Percentiles rank a stretch among this genome's conserved stretches.
Evolutionary conservation across 2,797 vertebrate genomes (phyloP).

Genomic region (Lateolabrax maculatus): DNA sequence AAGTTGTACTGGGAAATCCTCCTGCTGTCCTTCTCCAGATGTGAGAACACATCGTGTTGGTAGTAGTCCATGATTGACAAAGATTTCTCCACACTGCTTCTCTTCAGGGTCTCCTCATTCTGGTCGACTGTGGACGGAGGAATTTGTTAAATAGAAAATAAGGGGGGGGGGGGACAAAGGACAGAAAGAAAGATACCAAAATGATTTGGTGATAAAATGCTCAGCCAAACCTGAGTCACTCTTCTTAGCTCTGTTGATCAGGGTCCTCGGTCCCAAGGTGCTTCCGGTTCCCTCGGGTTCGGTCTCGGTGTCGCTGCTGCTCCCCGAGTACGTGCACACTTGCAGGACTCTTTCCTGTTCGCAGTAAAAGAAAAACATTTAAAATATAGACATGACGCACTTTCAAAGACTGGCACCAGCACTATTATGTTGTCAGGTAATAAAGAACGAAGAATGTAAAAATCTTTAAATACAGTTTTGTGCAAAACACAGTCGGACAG

Average conservation of each 20-base stretch:
- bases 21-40: constrained; percentile 82
- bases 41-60: constrained; percentile 84
- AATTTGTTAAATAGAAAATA: neutral
- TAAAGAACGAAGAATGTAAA: neutral
- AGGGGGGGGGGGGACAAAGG: too few species aligned
- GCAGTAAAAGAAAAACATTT: neutral
- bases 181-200: neutral
- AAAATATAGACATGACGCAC: neutral
- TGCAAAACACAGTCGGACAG: neutral
- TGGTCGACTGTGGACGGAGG: constrained; percentile 56
- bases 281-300: constrained; percentile 78
- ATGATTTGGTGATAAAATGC: neutral
- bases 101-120: constrained; percentile 82
- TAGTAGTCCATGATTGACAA: constrained; percentile 89
- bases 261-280: constrained; percentile 76
- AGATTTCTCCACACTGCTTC: constrained; percentile 73
- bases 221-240: constrained; percentile 79
- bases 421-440: neutral
- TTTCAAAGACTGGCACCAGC: neutral
- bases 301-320: constrained; percentile 81
- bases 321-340: constrained; percentile 85
- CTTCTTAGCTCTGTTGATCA: constrained; percentile 78
- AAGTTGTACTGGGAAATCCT: constrained; percentile 85
- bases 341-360: constrained; percentile 83
- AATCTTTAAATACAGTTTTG: neutral